Conservation (phyloP, 2,888 invertebrate species). For the Plagodis dolabraria region DNA sequence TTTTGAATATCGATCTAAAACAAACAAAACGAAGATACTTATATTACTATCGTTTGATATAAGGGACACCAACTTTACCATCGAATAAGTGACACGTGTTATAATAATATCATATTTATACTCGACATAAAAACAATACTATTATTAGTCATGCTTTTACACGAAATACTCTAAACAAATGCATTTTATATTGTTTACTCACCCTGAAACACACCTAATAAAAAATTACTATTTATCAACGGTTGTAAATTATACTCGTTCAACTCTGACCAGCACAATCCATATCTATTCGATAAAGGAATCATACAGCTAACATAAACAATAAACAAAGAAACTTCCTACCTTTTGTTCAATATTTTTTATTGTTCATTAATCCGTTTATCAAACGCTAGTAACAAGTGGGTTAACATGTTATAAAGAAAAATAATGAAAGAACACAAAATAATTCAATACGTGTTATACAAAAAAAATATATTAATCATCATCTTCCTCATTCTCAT, state of each 20-base stretch:
- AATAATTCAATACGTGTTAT: no score
- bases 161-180: neutral
- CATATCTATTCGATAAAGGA: conserved; percentile 1
- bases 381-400: no score
- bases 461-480: no score
- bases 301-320: conserved; percentile 4
- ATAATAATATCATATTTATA: no score
- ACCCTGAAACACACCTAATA: neutral
- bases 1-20: neutral
- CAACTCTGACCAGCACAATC: conserved; percentile 1
- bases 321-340: conserved; percentile 1
- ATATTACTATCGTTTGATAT: no score
- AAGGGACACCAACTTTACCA: no score
- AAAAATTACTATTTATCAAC: conserved; percentile 3
- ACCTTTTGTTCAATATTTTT: conserved; percentile 3
- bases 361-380: neutral
- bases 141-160: neutral
- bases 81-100: neutral
- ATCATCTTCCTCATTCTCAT: no score
- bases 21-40: no score
- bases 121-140: neutral
- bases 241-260: neutral
- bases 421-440: no score
- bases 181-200: neutral
- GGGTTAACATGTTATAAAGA: no score